Conservation (phyloP, 2,888 invertebrate genomes). For the Pachliopta kotzebuea region DNA sequence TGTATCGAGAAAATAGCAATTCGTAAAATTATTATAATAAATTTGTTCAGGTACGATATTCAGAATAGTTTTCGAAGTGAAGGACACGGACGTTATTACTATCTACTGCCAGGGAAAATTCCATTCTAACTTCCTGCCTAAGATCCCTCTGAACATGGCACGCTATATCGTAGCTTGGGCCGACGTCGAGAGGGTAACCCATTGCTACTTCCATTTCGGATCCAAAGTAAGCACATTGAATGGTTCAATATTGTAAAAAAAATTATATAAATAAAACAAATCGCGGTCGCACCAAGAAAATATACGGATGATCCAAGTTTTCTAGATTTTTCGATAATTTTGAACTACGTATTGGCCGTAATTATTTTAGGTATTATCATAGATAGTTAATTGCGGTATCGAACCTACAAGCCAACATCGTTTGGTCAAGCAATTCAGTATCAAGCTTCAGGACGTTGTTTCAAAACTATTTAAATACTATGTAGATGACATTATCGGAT, state of each 20-base stretch:
- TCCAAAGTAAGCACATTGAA: slow-evolving; percentile 43
- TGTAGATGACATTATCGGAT: background rate
- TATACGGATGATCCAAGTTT: too few species aligned
- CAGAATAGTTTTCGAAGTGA: slow-evolving; percentile 70
- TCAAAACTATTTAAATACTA: background rate
- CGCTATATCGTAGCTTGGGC: slow-evolving; percentile 71
- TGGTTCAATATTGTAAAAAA: background rate
- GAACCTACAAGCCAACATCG: too few species aligned
- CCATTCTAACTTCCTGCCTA: slow-evolving; percentile 72
- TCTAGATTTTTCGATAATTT: too few species aligned
- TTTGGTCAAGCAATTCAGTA: too few species aligned
- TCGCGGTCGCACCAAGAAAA: too few species aligned
- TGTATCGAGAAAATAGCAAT: background rate
- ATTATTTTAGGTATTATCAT: too few species aligned
- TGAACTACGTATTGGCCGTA: too few species aligned
- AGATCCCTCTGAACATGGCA: slow-evolving; percentile 69
- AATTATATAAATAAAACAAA: too few species aligned
- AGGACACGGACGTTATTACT: slow-evolving; percentile 73
- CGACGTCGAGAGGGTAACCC: slow-evolving; percentile 64
- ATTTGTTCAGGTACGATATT: slow-evolving; percentile 61
- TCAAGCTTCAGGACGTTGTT: too few species aligned
- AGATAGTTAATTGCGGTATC: too few species aligned
- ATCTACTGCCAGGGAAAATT: slow-evolving; percentile 76
- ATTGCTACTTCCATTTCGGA: slow-evolving; percentile 64
- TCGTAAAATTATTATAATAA: background rate